Evolutionary conservation across 2,113 vertebrate species (phyloP).

Genomic region (Engystomops pustulosus): DNA sequence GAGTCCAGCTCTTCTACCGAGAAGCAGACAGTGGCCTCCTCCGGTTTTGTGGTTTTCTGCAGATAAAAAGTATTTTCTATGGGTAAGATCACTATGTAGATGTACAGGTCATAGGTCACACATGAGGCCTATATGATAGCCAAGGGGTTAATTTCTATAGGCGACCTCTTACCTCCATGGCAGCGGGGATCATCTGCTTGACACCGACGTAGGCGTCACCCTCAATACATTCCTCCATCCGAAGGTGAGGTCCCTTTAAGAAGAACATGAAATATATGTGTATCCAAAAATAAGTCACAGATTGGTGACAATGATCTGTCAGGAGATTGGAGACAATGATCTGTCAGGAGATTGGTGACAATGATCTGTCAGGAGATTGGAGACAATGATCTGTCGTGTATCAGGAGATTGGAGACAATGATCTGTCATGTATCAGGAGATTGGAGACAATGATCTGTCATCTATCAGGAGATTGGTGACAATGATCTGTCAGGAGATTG

Average conservation of each 20-base stretch:
- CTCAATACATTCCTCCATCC: not conserved
- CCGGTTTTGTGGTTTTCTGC: slow-evolving; percentile 15
- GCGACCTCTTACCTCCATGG: slow-evolving; percentile 3
- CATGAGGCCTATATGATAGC: too few relatives aligned
- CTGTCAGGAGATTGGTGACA: too few relatives aligned
- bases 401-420: too few relatives aligned
- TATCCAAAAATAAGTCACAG: not conserved
- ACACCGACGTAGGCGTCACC: not conserved
- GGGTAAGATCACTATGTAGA: not conserved
- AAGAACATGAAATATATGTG: not conserved
- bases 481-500: too few relatives aligned
- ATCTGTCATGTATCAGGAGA: too few relatives aligned
- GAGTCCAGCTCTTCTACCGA: slow-evolving; percentile 51
- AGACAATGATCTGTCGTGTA: too few relatives aligned
- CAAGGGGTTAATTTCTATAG: too few relatives aligned
- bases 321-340: too few relatives aligned
- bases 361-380: too few relatives aligned
- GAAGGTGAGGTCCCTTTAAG: not conserved
- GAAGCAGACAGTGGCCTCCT: slow-evolving; percentile 39
- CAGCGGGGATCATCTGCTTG: not conserved
- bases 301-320: too few relatives aligned
- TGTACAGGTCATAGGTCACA: not conserved
- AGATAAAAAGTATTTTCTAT: not conserved
- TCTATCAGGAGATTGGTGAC: too few relatives aligned
- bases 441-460: too few relatives aligned